These are phyloP conservation scores for Betta splendens DNA, from an alignment of 2,797 vertebrate genomes.

Conservation along the genomic window DNA sequence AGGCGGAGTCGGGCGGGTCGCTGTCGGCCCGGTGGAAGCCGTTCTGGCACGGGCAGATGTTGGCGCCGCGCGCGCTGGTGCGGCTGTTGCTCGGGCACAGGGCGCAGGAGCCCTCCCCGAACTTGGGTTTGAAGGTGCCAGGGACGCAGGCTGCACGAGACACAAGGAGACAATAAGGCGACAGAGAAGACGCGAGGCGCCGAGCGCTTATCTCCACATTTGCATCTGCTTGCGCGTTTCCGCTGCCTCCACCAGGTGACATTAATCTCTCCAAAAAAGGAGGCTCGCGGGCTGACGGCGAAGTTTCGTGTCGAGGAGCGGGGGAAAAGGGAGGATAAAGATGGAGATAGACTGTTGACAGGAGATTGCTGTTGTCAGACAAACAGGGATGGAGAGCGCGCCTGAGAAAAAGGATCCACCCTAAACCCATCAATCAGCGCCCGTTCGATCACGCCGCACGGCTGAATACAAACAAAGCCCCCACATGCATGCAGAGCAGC, in stretches of 20 bases:
- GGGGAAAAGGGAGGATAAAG: conserved; percentile 53
- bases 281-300: conserved; percentile 55
- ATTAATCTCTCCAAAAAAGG: conserved; percentile 68
- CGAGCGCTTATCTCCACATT: conserved; percentile 63
- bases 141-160: conserved; percentile 85
- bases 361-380: conserved; percentile 78
- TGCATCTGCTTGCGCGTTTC: conserved; percentile 57
- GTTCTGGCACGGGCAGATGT: conserved; percentile 88
- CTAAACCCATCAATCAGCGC: conserved; percentile 76
- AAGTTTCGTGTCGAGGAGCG: conserved; percentile 66
- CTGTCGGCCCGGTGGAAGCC: conserved; percentile 93
- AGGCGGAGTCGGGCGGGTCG: conserved; percentile 88
- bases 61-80: conserved; percentile 86
- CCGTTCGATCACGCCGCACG: conserved; percentile 34
- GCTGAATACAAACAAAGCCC: conserved; percentile 65
- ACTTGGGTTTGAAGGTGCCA: conserved; percentile 94
- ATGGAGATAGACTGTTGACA: conserved; percentile 73
- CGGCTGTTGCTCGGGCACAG: conserved; percentile 93
- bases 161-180: conserved; percentile 36
- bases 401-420: conserved; percentile 68
- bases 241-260: conserved; percentile 48
- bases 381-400: conserved; percentile 72
- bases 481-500: conserved; percentile 47
- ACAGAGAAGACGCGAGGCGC: conserved; percentile 42
- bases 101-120: conserved; percentile 89